Conservation (phyloP, 2,797 vertebrate species). For the Miichthys miiuy region DNA sequence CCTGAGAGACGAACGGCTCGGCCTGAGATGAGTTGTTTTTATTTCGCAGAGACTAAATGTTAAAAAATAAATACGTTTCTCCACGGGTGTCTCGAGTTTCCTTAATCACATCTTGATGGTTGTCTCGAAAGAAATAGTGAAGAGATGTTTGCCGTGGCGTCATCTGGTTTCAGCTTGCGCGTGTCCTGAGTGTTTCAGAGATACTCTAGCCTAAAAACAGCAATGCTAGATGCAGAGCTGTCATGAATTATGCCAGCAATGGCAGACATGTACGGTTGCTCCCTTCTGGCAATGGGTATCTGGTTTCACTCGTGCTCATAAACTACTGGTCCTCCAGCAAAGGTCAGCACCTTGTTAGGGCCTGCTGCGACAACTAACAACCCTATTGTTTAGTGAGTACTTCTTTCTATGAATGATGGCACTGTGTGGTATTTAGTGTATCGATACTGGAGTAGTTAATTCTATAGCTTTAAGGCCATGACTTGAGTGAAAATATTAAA, state of each 20-base stretch:
- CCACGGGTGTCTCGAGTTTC: neutral
- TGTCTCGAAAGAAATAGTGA: slow-evolving; percentile 62
- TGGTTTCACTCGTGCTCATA: slow-evolving; percentile 75
- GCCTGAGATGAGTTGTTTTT: neutral
- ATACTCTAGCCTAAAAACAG: slow-evolving; percentile 81
- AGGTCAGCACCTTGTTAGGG: slow-evolving; percentile 80
- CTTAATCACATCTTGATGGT: slow-evolving; percentile 32
- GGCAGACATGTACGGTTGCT: slow-evolving; percentile 78
- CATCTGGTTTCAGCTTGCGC: slow-evolving; percentile 74
- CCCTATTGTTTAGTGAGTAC: slow-evolving; percentile 51
- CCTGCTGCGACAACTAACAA: slow-evolving; percentile 57
- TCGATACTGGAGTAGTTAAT: rapidly evolving
- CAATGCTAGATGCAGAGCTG: slow-evolving; percentile 76
- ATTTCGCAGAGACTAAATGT: neutral
- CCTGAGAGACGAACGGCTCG: neutral
- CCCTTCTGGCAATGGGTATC: slow-evolving; percentile 68
- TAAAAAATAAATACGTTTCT: neutral
- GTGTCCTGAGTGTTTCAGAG: slow-evolving; percentile 72
- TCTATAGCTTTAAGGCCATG: neutral
- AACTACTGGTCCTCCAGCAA: slow-evolving; percentile 68
- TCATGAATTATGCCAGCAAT: slow-evolving; percentile 81
- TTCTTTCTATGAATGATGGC: slow-evolving; percentile 26
- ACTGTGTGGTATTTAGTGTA: neutral
- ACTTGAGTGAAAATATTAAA: neutral
- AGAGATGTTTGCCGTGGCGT: slow-evolving; percentile 61